These are phyloP conservation scores for Mnemiopsis leidyi DNA, from an alignment of 37 sponge, comb jelly and placozoan genomes.

Conservation along the genomic window DNA sequence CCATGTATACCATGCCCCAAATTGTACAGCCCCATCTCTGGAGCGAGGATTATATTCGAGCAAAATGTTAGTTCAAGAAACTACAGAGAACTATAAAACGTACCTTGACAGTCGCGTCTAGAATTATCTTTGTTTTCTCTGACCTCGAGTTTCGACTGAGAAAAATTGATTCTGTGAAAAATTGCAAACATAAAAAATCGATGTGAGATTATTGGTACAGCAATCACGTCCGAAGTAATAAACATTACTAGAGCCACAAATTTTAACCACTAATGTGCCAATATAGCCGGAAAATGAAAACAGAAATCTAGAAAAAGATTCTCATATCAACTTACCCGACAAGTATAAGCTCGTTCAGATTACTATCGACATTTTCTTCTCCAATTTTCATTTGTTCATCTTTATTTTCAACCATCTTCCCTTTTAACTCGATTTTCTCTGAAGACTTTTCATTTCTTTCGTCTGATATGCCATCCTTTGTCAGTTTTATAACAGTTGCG, in stretches of 20 bases:
- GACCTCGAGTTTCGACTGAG: neutral
- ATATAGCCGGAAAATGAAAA: too few relatives aligned
- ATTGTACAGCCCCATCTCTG: neutral
- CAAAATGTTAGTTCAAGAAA: too few relatives aligned
- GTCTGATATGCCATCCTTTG: neutral
- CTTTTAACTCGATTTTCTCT: neutral
- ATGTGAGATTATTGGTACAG: too few relatives aligned
- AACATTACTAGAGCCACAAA: too few relatives aligned
- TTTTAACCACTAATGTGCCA: too few relatives aligned
- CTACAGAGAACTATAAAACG: too few relatives aligned
- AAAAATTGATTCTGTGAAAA: too few relatives aligned
- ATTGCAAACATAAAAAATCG: too few relatives aligned
- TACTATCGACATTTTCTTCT: neutral
- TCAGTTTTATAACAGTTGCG: conserved; percentile 56
- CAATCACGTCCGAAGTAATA: too few relatives aligned
- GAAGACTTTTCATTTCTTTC: neutral
- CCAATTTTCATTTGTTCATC: neutral
- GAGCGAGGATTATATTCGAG: too few relatives aligned
- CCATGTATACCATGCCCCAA: neutral
- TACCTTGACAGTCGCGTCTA: neutral
- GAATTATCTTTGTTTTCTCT: neutral
- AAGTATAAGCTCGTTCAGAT: neutral
- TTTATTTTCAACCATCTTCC: neutral
- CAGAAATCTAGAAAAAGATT: too few relatives aligned
- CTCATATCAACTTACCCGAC: neutral